Base-by-base conservation (phyloP, 1,140 invertebrate genomes). In the Heterodera carotae region DNA sequence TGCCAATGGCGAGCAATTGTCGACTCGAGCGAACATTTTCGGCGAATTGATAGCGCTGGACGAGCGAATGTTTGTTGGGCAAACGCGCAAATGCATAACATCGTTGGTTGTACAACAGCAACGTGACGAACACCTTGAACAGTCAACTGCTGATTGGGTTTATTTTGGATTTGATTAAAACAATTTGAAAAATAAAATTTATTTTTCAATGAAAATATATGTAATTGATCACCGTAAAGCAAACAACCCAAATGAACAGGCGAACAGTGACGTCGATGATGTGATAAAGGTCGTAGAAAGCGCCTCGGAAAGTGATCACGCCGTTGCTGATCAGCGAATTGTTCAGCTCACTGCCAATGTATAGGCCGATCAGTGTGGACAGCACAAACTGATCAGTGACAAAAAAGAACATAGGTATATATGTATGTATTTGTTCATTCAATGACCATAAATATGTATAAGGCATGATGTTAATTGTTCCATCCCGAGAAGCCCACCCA, bases 11-110 rank as follows among this genome's bases (percentile, higher is more conserved):
- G n/a, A 78, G 43, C 56, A 78, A 39, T 34, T 78, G 76, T 25
- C 53, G 59, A 22, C 53, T 67, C 10, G 77, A 62, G 22, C 75
- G 77, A 12, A 78, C 77, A 78, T 78, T 78, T 59, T 78, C 77
- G 29, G 77, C 53, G 60, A 78, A 78, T 36, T 78, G 77, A 56
- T 78, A 78, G 22, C 77, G 62, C n/a, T 79, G 76, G 48, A 39
- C 62, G 15, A 78, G 77, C n/a, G 27, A 64, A 31, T 78, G 77
- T 43, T 78, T 78, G 67, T 78, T 78, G 8, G 77, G 60, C 60
- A 76, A 33, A 5, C 67, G 56, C 10, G 33, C 27, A 69, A 76
- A 76, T n/a, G 77, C 62, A 25, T 78, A 78, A 34, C 76, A 78
- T 3, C 66, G 66, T 56, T 77, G 73, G 69, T 78, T 78, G 59